Base-by-base conservation (phyloP, 1,140 invertebrate genomes). In the Psix sp. region DNA sequence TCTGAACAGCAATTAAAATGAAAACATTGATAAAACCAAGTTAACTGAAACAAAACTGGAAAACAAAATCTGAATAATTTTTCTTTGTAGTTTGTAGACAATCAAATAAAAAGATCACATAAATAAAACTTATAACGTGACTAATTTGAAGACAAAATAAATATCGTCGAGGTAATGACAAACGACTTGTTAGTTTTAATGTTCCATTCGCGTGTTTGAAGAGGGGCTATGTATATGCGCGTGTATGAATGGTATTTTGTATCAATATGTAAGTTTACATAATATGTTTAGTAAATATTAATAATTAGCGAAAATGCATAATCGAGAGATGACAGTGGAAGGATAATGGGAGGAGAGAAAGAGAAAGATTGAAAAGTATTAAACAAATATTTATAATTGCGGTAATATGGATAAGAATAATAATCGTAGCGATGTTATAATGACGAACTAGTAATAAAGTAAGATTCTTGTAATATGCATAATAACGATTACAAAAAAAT, bases 321-420 rank as follows among this genome's bases (percentile, higher is more conserved):
- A 84, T 81, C 63, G 76, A 75, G 72, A 76, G 68, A 65, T 52
- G 45, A 59, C 18, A 73, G 59, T 45, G 62, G 43, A 46, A 51
- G 46, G 40, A 14, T 5, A 18, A 20, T 39, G 56, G 42, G 31
- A 54, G 43, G 33, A 72, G 46, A 74, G 49, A 51, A 52, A 62
- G 54, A 39, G 14, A 39, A 13, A 16, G 10, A 45, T 38, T 17
- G 31, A 43, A 54, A 56, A 56, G n/a, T 75, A 76, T 84, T 83
- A 81, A 84, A 82, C 80, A 81, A 83, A 86, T 84, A 80, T 75
- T 74, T 59, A 80, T 81, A 80, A 59, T 45, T 78, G 62, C 20
- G 26, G 6, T 54, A 46, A 70, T 70, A 70, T 31, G 46, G 46
- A 67, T 54, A 74, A 67, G 3, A 35, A 35, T 56, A 36, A 56